Conservation (phyloP, 2,888 invertebrate genomes). For the Meandrusa payeni region DNA sequence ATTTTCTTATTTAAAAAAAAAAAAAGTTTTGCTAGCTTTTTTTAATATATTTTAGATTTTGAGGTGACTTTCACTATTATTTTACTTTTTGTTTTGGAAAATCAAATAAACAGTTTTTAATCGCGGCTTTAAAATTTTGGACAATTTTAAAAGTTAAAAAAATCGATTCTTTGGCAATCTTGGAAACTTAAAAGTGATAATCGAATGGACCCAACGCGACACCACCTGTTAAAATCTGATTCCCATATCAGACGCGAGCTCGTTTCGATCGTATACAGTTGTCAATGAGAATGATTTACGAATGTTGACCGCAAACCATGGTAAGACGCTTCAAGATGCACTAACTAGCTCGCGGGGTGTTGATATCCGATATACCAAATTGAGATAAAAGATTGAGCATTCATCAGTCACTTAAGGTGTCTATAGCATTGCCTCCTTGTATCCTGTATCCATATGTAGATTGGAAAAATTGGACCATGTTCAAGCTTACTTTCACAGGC, state of each 20-base stretch:
- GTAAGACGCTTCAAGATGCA: slow-evolving; percentile 44
- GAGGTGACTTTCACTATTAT: too few relatives aligned
- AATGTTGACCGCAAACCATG: slow-evolving; percentile 43
- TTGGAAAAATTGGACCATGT: slow-evolving; percentile 59
- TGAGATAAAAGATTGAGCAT: slow-evolving; percentile 72
- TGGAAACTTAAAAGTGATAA: too few relatives aligned
- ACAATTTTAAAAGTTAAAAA: too few relatives aligned
- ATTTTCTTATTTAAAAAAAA: too few relatives aligned
- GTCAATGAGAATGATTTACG: slow-evolving; percentile 66
- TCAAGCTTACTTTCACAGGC: slow-evolving; percentile 42
- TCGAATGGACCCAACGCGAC: too few relatives aligned
- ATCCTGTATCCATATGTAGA: slow-evolving; percentile 57
- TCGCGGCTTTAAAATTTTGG: too few relatives aligned
- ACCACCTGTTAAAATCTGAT: slow-evolving; percentile 55
- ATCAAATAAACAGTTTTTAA: too few relatives aligned
- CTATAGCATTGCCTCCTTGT: slow-evolving; percentile 59
- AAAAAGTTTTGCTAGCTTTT: too few relatives aligned
- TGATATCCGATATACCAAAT: slow-evolving; percentile 74
- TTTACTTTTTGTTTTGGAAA: too few relatives aligned
- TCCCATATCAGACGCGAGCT: slow-evolving; percentile 50
- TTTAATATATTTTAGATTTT: too few relatives aligned
- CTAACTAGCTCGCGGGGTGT: slow-evolving; percentile 74
- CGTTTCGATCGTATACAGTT: slow-evolving; percentile 55
- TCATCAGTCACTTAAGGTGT: slow-evolving; percentile 75
- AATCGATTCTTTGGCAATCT: background rate